Evolutionary conservation across 1,140 invertebrate genomes (phyloP).

Genomic region (Phocides pigmalion): DNA sequence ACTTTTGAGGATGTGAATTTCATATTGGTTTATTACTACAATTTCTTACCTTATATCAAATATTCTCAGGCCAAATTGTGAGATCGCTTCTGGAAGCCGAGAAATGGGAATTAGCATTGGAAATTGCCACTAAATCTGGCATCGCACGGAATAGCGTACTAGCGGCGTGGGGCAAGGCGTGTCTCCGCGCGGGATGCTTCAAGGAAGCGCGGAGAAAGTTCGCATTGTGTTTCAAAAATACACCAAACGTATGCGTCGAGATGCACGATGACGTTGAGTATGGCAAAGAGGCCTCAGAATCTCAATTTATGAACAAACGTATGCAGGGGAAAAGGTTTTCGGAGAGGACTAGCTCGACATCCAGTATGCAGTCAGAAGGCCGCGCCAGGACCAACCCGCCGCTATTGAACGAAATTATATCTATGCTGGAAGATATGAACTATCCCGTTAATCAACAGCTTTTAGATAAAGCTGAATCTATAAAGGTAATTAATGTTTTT

Average conservation of each 20-base stretch:
- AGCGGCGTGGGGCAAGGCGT: conserved; percentile 94
- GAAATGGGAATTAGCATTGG: conserved; percentile 92
- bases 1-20: too few species aligned
- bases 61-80: conserved; percentile 70
- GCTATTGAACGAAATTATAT: conserved; percentile 87
- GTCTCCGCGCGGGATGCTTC: conserved; percentile 91
- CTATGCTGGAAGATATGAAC: conserved; percentile 86
- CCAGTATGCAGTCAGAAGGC: conserved; percentile 71
- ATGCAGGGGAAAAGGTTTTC: conserved; percentile 50
- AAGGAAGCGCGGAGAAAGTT: conserved; percentile 89
- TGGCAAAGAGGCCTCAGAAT: conserved; percentile 66
- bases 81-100: conserved; percentile 89
- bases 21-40: too few species aligned
- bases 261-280: conserved; percentile 65
- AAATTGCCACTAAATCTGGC: conserved; percentile 94
- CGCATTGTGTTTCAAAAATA: conserved; percentile 84
- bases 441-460: conserved; percentile 77
- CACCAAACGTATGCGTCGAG: conserved; percentile 59
- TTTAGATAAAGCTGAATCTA: conserved; percentile 72
- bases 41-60: too few species aligned
- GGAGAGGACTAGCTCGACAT: conserved; percentile 60
- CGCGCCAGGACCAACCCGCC: conserved; percentile 85
- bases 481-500: conserved; percentile 58
- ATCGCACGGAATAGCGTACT: conserved; percentile 91
- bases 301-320: conserved; percentile 58